Evolutionary conservation across 2,113 vertebrate genomes (phyloP), one percentile per base, ranked within the genome.

Genomic region (Mohoua ochrocephala): DNA sequence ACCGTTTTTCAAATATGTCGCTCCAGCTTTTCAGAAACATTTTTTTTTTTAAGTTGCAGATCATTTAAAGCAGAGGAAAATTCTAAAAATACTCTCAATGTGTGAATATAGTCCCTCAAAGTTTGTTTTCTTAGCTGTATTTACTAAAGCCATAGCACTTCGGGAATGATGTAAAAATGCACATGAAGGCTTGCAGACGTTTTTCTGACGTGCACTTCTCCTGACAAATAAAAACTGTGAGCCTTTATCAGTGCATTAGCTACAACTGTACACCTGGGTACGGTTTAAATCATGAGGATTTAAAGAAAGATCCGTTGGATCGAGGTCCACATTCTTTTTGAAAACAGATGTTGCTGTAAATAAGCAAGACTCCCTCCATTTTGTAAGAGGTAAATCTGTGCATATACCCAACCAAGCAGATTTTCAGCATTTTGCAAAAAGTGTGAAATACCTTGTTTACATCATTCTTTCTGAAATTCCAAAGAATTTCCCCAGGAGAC

Each of bases 61-160:
- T 81, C 26, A 88, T 61, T 79, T 94, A 88, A 73, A 92, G 63
- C 54, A 86, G 50, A 86, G 42, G 21, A 86, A 80, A 74, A 53
- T 30, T 53, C 75, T 80, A 83, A 93, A 95, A 89, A 74, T 61
- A 84, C 4, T 68, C 31, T 73, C 41, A 22, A 28, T 70, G 39
- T 87, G 64, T 90, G 63, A 86, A 73, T 74, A 50, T 49, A 74
- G 42, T 35, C 42, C 33, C 50, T 74, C 42, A 30, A 73, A 84
- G 8, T 80, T 93, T 91, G 71, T 91, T 95, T 92, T 84, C 63
- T 86, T 81, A 91, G 71, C 75, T 92, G 45, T 83, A 41, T 88
- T 92, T 88, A 67, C 50, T 53, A 61, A 90, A 73, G 41, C 28
- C 27, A 31, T 13, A 84, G 59, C 50, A 69, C 26, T 77, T 74